Percentiles rank a stretch among this genome's conserved stretches.
These are phyloP conservation scores for Pseudeuparius sepicola DNA, from an alignment of 2,888 invertebrate genomes.

Conservation along the genomic window DNA sequence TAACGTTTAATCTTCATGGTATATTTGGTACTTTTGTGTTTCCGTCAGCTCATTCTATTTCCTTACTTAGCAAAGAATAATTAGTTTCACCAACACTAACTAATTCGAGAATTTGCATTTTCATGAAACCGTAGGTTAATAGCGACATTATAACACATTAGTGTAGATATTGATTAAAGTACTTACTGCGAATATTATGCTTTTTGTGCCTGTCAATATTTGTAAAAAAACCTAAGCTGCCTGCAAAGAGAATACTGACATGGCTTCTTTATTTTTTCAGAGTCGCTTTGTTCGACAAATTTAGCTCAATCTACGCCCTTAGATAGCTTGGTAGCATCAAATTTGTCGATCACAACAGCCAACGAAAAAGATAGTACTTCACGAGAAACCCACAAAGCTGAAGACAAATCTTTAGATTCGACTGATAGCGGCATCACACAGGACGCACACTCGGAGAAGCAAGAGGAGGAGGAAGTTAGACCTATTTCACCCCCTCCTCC, in stretches of 20 bases:
- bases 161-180: no score
- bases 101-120: no score
- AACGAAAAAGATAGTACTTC: slow-evolving; percentile 13
- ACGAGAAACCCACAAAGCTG: slow-evolving; percentile 12
- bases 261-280: slow-evolving; percentile 28
- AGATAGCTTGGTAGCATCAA: slow-evolving; percentile 21
- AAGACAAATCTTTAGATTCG: slow-evolving; percentile 26
- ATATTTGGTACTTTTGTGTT: slow-evolving; percentile 7
- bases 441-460: slow-evolving; percentile 20
- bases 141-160: no score
- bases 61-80: no score
- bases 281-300: slow-evolving; percentile 24
- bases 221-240: no score
- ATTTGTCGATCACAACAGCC: slow-evolving; percentile 8
- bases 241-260: no score
- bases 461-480: slow-evolving; percentile 20
- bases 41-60: slow-evolving; percentile 8
- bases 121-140: no score
- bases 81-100: no score
- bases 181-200: no score
- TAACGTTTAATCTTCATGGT: no score
- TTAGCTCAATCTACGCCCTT: slow-evolving; percentile 16
- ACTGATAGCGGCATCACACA: slow-evolving; percentile 28
- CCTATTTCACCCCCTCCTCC: slow-evolving; percentile 27
- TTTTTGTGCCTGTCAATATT: no score